phyloP scores from a whole-genome alignment of 2,113 vertebrate genomes.

The Caranx ignobilis region DNA sequence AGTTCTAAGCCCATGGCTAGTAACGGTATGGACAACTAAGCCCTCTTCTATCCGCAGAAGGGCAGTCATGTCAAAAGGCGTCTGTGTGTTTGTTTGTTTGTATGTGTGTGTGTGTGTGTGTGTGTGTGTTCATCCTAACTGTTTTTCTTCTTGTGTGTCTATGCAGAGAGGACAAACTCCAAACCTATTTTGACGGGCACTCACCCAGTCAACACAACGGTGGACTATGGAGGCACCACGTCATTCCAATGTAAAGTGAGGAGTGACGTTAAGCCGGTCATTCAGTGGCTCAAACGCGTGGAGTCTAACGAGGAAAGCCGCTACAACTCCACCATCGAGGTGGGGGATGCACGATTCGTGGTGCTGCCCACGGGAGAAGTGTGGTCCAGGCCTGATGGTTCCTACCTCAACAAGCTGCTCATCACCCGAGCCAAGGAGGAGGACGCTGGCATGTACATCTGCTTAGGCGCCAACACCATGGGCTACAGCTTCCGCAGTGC shows the following conservation, averaged over 20 bases:
- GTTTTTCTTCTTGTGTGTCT: constrained; percentile 12
- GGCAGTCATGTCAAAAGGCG: constrained; percentile 41
- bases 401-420: constrained; percentile 99
- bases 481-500: constrained; percentile 98
- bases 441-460: constrained; percentile 98
- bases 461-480: constrained; percentile 98
- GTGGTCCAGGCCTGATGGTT: constrained; percentile 96
- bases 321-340: constrained; percentile 97
- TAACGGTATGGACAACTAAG: constrained; percentile 45
- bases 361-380: constrained; percentile 97
- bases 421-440: constrained; percentile 95
- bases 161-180: constrained; percentile 93
- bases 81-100: neutral
- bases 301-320: constrained; percentile 92
- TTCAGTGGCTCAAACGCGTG: constrained; percentile 98
- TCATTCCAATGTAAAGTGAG: constrained; percentile 99
- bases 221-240: constrained; percentile 95
- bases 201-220: constrained; percentile 96
- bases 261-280: constrained; percentile 97
- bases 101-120: constrained; percentile 12
- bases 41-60: constrained; percentile 45
- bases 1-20: constrained; percentile 59
- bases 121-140: constrained; percentile 37
- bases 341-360: constrained; percentile 94
- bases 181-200: constrained; percentile 96